Evolutionary conservation across 2,888 invertebrate species (phyloP).

Genomic region (Mythimna impura): DNA sequence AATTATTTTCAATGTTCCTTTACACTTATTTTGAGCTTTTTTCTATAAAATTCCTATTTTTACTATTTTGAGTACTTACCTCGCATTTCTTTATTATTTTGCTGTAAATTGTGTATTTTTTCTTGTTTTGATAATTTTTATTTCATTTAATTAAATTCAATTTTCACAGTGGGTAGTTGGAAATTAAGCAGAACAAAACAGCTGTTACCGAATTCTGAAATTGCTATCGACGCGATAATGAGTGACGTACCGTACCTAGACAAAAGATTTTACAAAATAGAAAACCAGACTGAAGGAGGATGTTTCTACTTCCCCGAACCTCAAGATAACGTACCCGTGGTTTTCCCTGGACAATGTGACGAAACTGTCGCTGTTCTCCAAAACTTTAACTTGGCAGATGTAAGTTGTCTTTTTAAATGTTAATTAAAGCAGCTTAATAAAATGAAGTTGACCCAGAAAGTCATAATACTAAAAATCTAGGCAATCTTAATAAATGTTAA

Average conservation of each 20-base stretch:
- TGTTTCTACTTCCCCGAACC: constrained; percentile 83
- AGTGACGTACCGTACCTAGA: constrained; percentile 71
- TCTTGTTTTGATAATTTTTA: too few relatives aligned
- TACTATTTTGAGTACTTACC: too few relatives aligned
- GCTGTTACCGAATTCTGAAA: constrained; percentile 62
- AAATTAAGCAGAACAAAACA: constrained; percentile 79
- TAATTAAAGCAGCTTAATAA: background rate
- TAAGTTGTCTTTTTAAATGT: constrained; percentile 51
- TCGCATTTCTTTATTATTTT: too few relatives aligned
- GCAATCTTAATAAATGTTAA: background rate
- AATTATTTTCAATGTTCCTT: too few relatives aligned
- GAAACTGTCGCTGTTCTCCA: constrained; percentile 66
- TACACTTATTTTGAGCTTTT: too few relatives aligned
- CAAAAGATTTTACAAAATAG: constrained; percentile 68
- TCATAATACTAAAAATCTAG: background rate
- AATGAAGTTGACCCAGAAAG: background rate
- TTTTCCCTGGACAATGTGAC: constrained; percentile 81
- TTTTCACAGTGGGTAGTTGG: constrained; percentile 78
- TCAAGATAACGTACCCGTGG: constrained; percentile 72
- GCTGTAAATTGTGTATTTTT: too few relatives aligned
- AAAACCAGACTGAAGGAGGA: constrained; percentile 73
- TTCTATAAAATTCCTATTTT: too few relatives aligned
- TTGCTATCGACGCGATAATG: constrained; percentile 70
- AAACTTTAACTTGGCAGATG: constrained; percentile 70
- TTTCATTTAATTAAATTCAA: background rate